Evolutionary conservation across 1,140 invertebrate genomes (phyloP).

Genomic region (Lepeophtheirus salmonis): DNA sequence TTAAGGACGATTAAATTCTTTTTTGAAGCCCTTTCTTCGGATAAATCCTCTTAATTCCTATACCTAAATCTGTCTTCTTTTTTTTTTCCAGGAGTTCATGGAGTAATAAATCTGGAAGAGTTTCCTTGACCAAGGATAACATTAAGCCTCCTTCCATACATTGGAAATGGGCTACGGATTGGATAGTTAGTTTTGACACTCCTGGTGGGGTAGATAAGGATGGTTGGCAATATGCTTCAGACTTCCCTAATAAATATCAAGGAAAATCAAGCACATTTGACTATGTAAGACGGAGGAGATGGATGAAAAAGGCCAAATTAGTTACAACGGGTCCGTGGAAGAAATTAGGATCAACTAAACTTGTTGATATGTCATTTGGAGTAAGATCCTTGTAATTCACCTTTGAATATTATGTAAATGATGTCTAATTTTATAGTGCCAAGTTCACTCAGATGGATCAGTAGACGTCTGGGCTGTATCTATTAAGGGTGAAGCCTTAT

Average conservation of each 20-base stretch:
- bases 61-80: slow-evolving; percentile 35
- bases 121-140: slow-evolving; percentile 59
- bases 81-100: slow-evolving; percentile 30
- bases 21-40: too few species aligned
- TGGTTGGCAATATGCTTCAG: slow-evolving; percentile 83
- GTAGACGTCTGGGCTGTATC: neutral
- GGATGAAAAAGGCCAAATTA: slow-evolving; percentile 61
- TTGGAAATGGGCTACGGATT: slow-evolving; percentile 78
- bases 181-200: slow-evolving; percentile 68
- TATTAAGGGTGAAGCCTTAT: neutral
- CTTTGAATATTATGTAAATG: slow-evolving; percentile 8
- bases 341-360: slow-evolving; percentile 56
- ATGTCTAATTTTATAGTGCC: neutral
- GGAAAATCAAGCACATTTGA: slow-evolving; percentile 64
- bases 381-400: slow-evolving; percentile 16
- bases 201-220: slow-evolving; percentile 70
- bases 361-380: slow-evolving; percentile 62
- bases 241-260: slow-evolving; percentile 69
- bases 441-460: neutral
- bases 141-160: slow-evolving; percentile 61
- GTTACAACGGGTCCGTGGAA: slow-evolving; percentile 68
- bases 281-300: slow-evolving; percentile 60
- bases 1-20: too few species aligned
- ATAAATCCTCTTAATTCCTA: neutral
- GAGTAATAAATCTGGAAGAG: slow-evolving; percentile 61